These are phyloP conservation scores for Sycophila texana DNA, from an alignment of 2,888 invertebrate species.

Conservation along the genomic window DNA sequence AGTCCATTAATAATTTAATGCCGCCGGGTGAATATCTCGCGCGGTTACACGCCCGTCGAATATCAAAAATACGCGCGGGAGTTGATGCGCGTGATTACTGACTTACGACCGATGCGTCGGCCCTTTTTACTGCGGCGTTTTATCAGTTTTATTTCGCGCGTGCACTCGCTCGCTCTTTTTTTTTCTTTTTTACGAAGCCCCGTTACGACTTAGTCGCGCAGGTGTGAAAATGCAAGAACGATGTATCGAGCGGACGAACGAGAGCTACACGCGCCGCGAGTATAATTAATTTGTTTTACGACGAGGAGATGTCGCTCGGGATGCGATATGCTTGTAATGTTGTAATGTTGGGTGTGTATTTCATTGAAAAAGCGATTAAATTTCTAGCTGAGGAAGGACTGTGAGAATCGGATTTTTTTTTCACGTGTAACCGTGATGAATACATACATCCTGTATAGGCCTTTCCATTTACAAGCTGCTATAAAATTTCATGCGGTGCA, in stretches of 20 bases:
- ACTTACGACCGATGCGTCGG: constrained; percentile 25
- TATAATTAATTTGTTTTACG: too few species aligned
- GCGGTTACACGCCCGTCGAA: constrained; percentile 23
- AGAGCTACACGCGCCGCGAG: too few species aligned
- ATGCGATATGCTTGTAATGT: too few species aligned
- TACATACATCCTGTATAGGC: too few species aligned
- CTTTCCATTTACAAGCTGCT: too few species aligned
- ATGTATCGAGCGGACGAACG: not conserved
- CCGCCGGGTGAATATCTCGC: constrained; percentile 26
- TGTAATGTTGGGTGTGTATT: too few species aligned
- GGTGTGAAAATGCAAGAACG: constrained; percentile 27
- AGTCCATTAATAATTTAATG: constrained; percentile 71
- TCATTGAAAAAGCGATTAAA: too few species aligned
- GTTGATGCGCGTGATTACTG: constrained; percentile 40
- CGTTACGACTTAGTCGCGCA: not conserved
- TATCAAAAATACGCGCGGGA: constrained; percentile 28
- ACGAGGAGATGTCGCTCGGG: too few species aligned
- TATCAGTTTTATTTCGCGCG: not conserved
- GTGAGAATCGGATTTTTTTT: too few species aligned
- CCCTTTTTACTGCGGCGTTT: constrained; percentile 3
- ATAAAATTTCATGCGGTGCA: too few species aligned
- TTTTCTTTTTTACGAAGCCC: not conserved
- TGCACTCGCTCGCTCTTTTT: not conserved
- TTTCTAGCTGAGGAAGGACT: too few species aligned
- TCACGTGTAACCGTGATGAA: too few species aligned